These are phyloP conservation scores for Nanorana parkeri DNA, from an alignment of 2,113 vertebrate species.

Conservation along the genomic window DNA sequence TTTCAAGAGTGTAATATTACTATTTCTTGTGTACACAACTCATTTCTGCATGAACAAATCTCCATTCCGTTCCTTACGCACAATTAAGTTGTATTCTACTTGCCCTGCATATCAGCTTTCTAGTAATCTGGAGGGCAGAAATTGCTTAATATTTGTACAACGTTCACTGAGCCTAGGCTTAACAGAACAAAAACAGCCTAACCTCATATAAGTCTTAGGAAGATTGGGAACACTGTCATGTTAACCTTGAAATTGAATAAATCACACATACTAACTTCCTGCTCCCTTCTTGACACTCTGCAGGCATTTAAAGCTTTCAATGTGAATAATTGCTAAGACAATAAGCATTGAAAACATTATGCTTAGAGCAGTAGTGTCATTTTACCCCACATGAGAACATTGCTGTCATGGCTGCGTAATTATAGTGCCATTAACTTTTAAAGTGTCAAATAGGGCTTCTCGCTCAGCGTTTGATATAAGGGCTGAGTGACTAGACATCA, in stretches of 20 bases:
- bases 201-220: not conserved
- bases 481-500: too few relatives aligned
- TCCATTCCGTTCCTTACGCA: conserved; percentile 1
- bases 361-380: conserved; percentile 1
- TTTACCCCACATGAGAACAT: conserved; percentile 26
- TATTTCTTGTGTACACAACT: conserved; percentile 27
- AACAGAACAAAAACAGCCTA: not conserved
- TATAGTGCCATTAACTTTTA: conserved; percentile 3
- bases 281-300: not conserved
- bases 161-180: not conserved
- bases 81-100: conserved; percentile 24
- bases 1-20: conserved; percentile 24
- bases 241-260: conserved; percentile 33
- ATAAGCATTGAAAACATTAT: conserved; percentile 26
- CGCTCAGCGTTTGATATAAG: too few relatives aligned
- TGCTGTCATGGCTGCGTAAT: conserved; percentile 3
- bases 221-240: conserved; percentile 18
- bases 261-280: conserved; percentile 31
- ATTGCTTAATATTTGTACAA: conserved; percentile 17
- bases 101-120: conserved; percentile 21
- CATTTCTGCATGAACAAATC: conserved; percentile 30
- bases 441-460: not conserved
- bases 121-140: not conserved
- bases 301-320: conserved; percentile 25
- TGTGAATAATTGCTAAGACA: conserved; percentile 35